Base-by-base conservation (phyloP, 1,140 invertebrate genomes). In the Magallana angulata region DNA sequence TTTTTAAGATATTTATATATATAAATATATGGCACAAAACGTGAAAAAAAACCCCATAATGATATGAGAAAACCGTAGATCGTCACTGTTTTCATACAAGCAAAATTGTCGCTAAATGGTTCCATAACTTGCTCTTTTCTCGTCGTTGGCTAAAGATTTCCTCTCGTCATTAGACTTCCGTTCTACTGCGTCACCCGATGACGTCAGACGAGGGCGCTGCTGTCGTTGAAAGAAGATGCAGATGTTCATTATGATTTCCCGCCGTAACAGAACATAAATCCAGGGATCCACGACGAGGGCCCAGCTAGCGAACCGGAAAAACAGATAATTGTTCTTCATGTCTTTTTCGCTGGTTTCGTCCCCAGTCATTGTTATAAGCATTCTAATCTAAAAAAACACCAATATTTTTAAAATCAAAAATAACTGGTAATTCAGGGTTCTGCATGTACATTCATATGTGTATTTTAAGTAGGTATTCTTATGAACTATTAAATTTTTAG, bases 61-160 rank as follows among this genome's bases (percentile, higher is more conserved):
- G 5, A 48, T 2, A 48, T 48, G 36, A 48, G 5, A 48, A 48
- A 5, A 48, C 36, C 36, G 1, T 5, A 48, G 36, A 48, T 48
- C 36, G 36, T 48, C 36, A 48, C 36, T 48, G 36, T 48, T 48
- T 5, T 48, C 36, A 1, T 48, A 48, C 36, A 48, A 48, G 5
- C 36, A 3, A 48, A 48, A 48, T 4, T 48, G 36, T 48, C 36
- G 0, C 7, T 64, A 64, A 30, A 76, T 76, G 12, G 68, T 76
- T 76, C 68, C 68, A 76, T 76, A 76, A 14, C 68, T 76, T 30
- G 68, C 24, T 76, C 24, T 76, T 11, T 76, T 36, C 24, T 18
- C 8, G 36, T 76, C 36, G 9, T 18, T 30, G 8, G 24, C 24
- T 30, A 76, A 30, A 0, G 68, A 36, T 30, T 24, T 12, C 7